Conservation (phyloP, 2,113 vertebrate genomes). For the Lichenostomus cassidix region DNA sequence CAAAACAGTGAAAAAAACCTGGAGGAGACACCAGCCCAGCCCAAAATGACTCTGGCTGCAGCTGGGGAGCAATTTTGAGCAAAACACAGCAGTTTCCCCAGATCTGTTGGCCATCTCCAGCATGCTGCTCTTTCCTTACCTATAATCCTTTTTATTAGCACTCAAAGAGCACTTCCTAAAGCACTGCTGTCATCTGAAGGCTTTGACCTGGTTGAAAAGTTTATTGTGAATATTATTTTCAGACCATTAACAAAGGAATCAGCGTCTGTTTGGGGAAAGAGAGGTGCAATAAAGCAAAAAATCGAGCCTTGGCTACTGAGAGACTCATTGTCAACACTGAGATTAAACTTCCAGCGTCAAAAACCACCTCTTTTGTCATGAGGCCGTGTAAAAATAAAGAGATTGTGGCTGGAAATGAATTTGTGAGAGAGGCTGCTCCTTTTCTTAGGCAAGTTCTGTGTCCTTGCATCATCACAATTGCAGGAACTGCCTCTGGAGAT, state of each 20-base stretch:
- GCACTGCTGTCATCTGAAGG: conserved; percentile 10
- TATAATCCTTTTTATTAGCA: background rate
- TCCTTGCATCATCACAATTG: background rate
- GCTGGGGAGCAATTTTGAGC: background rate
- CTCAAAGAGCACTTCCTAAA: background rate
- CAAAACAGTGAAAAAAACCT: background rate
- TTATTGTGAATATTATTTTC: conserved; percentile 10
- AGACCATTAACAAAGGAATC: background rate
- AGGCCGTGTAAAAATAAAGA: background rate
- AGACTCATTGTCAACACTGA: background rate
- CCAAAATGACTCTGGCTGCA: background rate
- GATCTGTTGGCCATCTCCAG: background rate
- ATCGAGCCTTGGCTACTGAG: background rate
- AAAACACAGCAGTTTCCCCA: rapidly evolving
- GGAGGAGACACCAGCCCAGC: background rate
- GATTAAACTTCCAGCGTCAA: background rate
- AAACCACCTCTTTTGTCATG: background rate
- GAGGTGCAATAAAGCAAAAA: background rate
- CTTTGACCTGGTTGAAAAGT: background rate
- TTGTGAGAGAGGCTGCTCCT: background rate
- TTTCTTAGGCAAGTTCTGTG: background rate
- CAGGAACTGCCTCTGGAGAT: background rate
- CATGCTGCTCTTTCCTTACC: background rate
- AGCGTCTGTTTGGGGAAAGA: background rate
- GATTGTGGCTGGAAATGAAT: background rate